Conservation (phyloP, 2,797 vertebrate species). For the Novumbra hubbsi region DNA sequence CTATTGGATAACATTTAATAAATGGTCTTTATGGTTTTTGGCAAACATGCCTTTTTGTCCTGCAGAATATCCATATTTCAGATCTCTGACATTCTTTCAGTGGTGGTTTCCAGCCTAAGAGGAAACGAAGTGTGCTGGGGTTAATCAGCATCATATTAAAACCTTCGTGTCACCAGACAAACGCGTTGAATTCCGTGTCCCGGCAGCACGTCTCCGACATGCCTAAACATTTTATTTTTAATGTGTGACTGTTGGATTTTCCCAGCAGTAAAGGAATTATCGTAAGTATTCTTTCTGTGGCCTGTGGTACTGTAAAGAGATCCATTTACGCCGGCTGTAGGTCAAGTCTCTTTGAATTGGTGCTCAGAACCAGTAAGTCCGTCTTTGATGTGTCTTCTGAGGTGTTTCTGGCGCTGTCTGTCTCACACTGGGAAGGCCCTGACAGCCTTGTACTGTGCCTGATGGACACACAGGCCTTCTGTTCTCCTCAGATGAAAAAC, state of each 20-base stretch:
- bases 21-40: neutral
- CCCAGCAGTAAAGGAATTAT: neutral
- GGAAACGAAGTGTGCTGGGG: neutral
- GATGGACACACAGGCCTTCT: neutral
- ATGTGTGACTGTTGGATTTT: neutral
- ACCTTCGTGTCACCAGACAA: neutral
- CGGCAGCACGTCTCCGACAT: neutral
- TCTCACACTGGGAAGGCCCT: neutral
- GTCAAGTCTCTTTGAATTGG: neutral
- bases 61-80: neutral
- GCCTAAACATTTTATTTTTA: neutral
- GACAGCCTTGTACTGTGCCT: neutral
- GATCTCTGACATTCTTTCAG: neutral
- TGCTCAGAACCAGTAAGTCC: neutral
- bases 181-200: neutral
- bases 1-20: neutral
- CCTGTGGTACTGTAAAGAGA: neutral
- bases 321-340: neutral
- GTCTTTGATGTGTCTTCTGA: neutral
- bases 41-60: neutral
- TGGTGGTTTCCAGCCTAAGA: neutral
- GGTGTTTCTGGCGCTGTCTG: neutral
- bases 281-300: neutral
- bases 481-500: neutral
- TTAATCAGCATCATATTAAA: conserved; percentile 1